Percentiles rank a stretch among this genome's conserved stretches.
These are phyloP conservation scores for Drosophila guanche DNA, from an alignment of 1,140 invertebrate species.

Conservation along the genomic window DNA sequence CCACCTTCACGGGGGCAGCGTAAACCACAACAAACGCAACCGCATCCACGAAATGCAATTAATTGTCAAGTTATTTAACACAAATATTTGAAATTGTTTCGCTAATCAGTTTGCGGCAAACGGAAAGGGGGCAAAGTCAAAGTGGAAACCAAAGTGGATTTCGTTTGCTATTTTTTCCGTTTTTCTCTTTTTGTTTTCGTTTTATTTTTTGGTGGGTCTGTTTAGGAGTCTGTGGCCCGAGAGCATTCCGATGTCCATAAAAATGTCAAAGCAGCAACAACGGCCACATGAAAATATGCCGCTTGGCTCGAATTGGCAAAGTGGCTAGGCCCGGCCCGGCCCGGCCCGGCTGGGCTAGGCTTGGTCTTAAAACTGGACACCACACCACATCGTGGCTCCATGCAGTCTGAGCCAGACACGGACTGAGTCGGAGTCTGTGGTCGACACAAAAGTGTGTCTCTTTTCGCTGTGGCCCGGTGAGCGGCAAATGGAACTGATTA, in stretches of 20 bases:
- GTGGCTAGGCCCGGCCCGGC: slow-evolving; percentile 20
- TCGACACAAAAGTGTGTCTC: slow-evolving; percentile 35
- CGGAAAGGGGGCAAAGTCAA: slow-evolving; percentile 55
- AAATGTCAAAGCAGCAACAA: slow-evolving; percentile 73
- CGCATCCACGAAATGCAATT: slow-evolving; percentile 62
- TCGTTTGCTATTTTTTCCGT: neutral
- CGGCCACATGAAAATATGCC: slow-evolving; percentile 49
- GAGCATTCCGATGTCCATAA: slow-evolving; percentile 72
- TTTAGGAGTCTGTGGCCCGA: slow-evolving; percentile 27
- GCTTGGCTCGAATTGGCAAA: slow-evolving; percentile 63
- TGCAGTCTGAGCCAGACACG: slow-evolving; percentile 49
- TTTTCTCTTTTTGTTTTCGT: slow-evolving; percentile 10
- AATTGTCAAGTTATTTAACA: slow-evolving; percentile 67
- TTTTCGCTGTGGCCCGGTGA: slow-evolving; percentile 33
- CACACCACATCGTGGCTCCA: slow-evolving; percentile 40
- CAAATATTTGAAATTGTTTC: slow-evolving; percentile 69
- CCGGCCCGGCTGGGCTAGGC: slow-evolving; percentile 20
- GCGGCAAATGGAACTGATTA: slow-evolving; percentile 82
- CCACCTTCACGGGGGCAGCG: neutral
- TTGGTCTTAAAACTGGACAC: slow-evolving; percentile 46
- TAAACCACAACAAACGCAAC: slow-evolving; percentile 50
- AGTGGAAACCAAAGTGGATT: slow-evolving; percentile 34
- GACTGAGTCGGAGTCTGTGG: slow-evolving; percentile 18
- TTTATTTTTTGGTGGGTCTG: slow-evolving; percentile 24
- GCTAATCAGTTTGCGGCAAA: slow-evolving; percentile 52